Conservation (phyloP, 1,140 invertebrate species). For the Drosophila nebulosa region DNA sequence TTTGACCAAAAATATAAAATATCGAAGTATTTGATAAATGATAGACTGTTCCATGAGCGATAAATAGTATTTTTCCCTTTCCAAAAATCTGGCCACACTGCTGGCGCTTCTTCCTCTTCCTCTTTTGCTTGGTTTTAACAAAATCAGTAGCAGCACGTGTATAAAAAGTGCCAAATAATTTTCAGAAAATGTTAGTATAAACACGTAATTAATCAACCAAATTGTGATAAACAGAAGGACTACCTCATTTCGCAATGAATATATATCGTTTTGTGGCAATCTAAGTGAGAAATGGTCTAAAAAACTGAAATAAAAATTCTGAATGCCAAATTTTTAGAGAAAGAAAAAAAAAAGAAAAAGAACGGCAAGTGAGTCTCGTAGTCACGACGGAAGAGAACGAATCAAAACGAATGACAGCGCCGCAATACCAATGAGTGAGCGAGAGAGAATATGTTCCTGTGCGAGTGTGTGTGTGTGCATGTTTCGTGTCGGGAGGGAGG, state of each 20-base stretch:
- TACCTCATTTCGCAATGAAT: constrained; percentile 2
- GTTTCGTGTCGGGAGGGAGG: constrained; percentile 12
- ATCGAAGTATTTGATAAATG: not conserved
- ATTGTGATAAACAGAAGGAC: constrained; percentile 18
- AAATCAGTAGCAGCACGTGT: constrained; percentile 80
- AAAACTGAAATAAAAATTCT: constrained; percentile 49
- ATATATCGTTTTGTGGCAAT: constrained; percentile 9
- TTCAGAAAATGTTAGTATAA: constrained; percentile 81
- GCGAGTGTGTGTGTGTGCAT: constrained; percentile 13
- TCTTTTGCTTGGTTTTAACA: constrained; percentile 81
- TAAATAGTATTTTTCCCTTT: not conserved
- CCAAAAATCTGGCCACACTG: not conserved
- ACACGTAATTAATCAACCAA: constrained; percentile 34
- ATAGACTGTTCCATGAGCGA: not conserved
- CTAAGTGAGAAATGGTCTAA: constrained; percentile 24
- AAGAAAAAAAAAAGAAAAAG: constrained; percentile 52
- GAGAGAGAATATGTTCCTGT: constrained; percentile 40
- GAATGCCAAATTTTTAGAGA: constrained; percentile 42
- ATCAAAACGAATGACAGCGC: constrained; percentile 50
- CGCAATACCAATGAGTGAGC: constrained; percentile 26
- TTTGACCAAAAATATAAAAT: too few species aligned
- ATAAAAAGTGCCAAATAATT: constrained; percentile 81
- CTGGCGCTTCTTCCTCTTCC: constrained; percentile 16
- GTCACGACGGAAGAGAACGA: constrained; percentile 11
- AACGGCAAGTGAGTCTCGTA: constrained; percentile 48